These are phyloP conservation scores for Aphodius granarius DNA, from an alignment of 2,888 invertebrate species.

Conservation along the genomic window DNA sequence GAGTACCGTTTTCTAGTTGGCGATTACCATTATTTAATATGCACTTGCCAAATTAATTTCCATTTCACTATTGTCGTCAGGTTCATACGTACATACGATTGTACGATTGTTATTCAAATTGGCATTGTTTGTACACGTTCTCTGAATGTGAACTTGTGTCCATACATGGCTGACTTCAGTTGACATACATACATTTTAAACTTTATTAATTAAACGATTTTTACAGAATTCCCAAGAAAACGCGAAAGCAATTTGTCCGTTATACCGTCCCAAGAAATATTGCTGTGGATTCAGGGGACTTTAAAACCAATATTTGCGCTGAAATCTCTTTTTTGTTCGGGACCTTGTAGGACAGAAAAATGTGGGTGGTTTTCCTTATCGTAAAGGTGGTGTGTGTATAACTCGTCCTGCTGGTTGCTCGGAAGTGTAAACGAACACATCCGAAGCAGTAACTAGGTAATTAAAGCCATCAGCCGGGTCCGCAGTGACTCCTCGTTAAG, in stretches of 20 bases:
- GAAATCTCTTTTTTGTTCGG: no score
- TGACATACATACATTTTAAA: background rate
- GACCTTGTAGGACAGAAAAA: no score
- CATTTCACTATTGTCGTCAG: constrained; percentile 5
- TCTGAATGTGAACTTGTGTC: background rate
- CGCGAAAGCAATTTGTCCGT: no score
- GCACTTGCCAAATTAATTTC: constrained; percentile 14
- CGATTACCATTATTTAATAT: constrained; percentile 15
- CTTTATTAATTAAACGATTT: background rate
- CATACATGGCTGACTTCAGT: background rate
- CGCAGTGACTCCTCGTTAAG: background rate
- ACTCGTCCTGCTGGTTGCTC: background rate
- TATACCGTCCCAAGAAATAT: no score
- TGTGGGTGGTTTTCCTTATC: background rate
- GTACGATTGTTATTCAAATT: background rate
- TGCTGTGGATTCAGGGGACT: no score
- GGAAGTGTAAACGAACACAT: background rate
- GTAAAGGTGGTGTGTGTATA: background rate
- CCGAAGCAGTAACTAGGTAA: background rate
- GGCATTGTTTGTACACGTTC: background rate
- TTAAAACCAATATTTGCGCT: no score
- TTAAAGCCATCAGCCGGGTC: background rate
- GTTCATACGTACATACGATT: no score
- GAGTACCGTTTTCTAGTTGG: background rate
- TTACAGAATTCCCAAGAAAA: no score